Conservation (phyloP, 2,113 vertebrate species). For the Sula dactylatra region DNA sequence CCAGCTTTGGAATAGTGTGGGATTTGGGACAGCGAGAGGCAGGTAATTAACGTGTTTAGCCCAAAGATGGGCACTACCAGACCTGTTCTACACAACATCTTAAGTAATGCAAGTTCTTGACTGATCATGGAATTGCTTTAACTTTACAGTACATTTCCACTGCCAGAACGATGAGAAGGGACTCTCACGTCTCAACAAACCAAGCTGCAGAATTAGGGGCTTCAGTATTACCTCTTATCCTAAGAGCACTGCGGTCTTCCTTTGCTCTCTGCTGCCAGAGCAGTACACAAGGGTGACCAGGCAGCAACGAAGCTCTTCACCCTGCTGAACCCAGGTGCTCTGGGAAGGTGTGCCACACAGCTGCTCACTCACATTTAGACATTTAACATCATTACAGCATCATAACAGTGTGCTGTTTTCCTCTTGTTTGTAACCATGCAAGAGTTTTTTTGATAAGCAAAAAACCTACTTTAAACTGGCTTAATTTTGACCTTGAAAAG, state of each 20-base stretch:
- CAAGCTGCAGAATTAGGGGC: not conserved
- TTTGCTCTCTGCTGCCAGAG: not conserved
- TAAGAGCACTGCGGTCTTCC: not conserved
- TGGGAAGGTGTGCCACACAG: not conserved
- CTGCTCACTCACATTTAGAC: not conserved
- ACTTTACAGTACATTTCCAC: not conserved
- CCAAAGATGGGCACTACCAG: not conserved
- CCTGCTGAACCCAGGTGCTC: not conserved
- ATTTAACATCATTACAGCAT: not conserved
- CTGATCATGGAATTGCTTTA: not conserved
- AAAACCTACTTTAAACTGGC: not conserved
- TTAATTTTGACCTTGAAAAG: not conserved
- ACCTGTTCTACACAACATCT: not conserved
- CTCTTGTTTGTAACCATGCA: not conserved
- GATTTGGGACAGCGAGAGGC: not conserved
- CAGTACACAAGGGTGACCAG: not conserved
- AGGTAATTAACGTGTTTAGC: not conserved
- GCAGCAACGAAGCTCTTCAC: not conserved
- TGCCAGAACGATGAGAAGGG: not conserved
- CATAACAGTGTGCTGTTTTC: not conserved
- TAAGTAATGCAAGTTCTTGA: not conserved
- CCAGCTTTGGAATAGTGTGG: not conserved
- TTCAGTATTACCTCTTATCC: not conserved
- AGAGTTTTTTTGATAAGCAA: not conserved
- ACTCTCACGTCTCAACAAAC: not conserved